Base-by-base conservation (phyloP, 2,888 invertebrate species). In the Sympetrum striolatum region DNA sequence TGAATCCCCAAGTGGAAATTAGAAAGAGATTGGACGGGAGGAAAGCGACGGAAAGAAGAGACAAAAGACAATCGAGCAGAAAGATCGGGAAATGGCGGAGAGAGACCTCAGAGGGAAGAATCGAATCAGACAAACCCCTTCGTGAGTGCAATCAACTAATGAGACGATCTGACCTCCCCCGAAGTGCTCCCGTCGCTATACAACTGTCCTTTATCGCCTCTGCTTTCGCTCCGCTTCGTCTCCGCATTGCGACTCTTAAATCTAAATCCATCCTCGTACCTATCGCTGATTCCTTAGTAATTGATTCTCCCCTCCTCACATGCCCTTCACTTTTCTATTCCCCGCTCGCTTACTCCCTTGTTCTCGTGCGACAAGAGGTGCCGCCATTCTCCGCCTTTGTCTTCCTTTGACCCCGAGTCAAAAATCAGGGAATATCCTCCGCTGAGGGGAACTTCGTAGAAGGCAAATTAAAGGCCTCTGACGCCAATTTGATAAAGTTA, bases 81-180 rank as follows among this genome's bases (percentile, higher is more conserved):
- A 18, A 12, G 86, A 37, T 15, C 1, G 22, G 4, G n/a, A 12
- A 35, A 53, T n/a, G 5, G 73, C 4, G 73, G 73, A 64, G 64
- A 64, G n/a, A 22, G 15, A 73, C 22, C 6, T 44, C 44, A 44
- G 86, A 35, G 60, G 18, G 64, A 86, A 82, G 82, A 58, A 58
- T 82, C 58, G 64, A 37, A 60, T 86, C 86, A n/a, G 86, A 86
- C 86, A 86, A 86, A 86, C 60, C 60, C 37, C 37, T 35, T 60
- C 86, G 86, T 86, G 86, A 22, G 60, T 37, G 86, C 86, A 86
- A 86, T 86, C 86, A 86, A 60, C 86, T 86, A 86, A 86, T 86
- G 86, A 86, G 86, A 86, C 64, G 58, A 58, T 37, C 39, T 48
- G 81, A 25, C 48, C 81, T 44, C 25, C 81, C 22, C n/a, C 25